Evolutionary conservation across 2,888 invertebrate genomes (phyloP), one percentile per base, ranked within the genome.

Genomic region (Erebia aethiops): DNA sequence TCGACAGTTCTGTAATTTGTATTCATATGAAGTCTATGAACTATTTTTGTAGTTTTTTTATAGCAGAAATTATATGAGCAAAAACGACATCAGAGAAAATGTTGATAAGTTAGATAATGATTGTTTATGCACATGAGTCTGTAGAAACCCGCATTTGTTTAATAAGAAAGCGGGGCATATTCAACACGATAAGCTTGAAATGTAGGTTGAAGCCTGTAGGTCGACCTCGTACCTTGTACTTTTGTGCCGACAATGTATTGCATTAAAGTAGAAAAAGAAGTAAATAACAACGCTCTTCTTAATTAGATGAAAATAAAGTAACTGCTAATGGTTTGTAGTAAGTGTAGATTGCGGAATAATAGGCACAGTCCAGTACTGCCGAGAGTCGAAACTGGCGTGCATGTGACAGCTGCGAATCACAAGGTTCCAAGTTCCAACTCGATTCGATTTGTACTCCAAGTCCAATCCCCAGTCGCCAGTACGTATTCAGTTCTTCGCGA

Each of bases 181-280:
- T 72, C 41, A 58, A 66, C 70, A 67, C 71, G 69, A 70, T 73
- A 72, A 71, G 72, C 60, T 35, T 56, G 66, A 74, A 74, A 76
- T 75, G 75, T 76, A 76, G 76, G 76, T 73, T 75, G 35, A 35
- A 35, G 35, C 35, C 35, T 35, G 70, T 67, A 64, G 57, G 67
- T 58, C 70, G 75, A 74, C 73, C 75, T 75, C 74, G 71, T 64
- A 58, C 58, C 65, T 52, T 54, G 68, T 52, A 51, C 67, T 46
- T 11, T 54, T 26, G 26, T 35, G 58, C 65, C 49, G 61, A 46
- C 49, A 52, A 18, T 58, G 43, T n/a, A 67, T 18, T 21, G 46
- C 67, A 64, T 61, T 13, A 65, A 70, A 65, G n/a, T 26, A 60
- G 58, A 58, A 70, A 49, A 64, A 13, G 9, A 60, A 51, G 18